A percentile compares a stretch with the other conserved stretches of the same genome.
Evolutionary conservation across 2,797 vertebrate genomes (phyloP).

Genomic region (Choloepus didactylus): DNA sequence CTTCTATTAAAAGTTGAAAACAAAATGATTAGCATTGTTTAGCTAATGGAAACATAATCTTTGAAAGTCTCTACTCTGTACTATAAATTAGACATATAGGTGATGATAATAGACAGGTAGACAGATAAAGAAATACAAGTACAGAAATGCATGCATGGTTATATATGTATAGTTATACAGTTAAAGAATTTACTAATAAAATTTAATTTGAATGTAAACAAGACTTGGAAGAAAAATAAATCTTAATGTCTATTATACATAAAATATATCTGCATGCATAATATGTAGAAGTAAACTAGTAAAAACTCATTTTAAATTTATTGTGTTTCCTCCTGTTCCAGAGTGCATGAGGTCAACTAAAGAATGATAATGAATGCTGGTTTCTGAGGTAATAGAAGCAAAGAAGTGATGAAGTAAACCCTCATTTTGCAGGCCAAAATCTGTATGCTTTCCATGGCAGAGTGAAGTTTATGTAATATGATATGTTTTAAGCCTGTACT

Average conservation of each 20-base stretch:
- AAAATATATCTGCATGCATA: neutral
- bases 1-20: neutral
- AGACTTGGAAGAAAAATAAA: neutral
- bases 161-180: neutral
- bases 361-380: neutral
- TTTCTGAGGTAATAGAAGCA: neutral
- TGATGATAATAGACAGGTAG: neutral
- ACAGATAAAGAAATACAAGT: neutral
- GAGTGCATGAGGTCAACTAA: neutral
- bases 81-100: neutral
- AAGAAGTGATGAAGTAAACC: neutral
- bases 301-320: neutral
- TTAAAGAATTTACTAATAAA: neutral
- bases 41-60: neutral
- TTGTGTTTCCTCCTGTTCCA: neutral
- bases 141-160: too few species aligned
- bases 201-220: neutral
- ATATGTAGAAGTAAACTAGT: neutral
- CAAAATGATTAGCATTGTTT: neutral
- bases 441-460: neutral
- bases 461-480: neutral
- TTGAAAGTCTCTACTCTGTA: neutral
- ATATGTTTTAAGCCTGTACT: neutral
- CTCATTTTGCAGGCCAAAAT: neutral
- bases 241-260: neutral